Base-by-base conservation (phyloP, 2,797 vertebrate species). In the Sebastes oblongus region DNA sequence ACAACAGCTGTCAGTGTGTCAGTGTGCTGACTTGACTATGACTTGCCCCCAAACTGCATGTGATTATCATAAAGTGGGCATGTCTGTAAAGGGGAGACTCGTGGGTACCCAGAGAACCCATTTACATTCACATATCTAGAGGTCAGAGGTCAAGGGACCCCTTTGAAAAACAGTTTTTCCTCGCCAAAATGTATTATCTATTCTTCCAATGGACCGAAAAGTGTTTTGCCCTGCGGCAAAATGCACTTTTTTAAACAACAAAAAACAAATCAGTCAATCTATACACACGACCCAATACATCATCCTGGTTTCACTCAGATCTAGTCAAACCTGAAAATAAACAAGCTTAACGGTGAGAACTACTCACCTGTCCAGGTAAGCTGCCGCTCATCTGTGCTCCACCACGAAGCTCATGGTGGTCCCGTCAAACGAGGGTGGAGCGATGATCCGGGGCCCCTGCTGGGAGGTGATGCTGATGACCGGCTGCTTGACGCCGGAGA, bases 351-450 rank as follows among this genome's bases (percentile, higher is more conserved):
- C 6, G 1, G 24, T 54, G 8, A 22, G 6, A 87, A 18, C 2
- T 4, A 84, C 93, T 93, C 86, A 94, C 93, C 73, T 86, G 78
- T 80, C 50, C 18, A 68, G 34, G 36, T 54, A 27, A 74, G 66
- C 64, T 30, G 55, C 62, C 0, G 3, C 24, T 97, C 94, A 98
- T 94, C 97, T 95, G 92, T 99, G 98, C 90, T 99, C 98, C 91
- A 99, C 97, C 92, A 99, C 97, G 6, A 99, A 99, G 90, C 98
- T 98, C 98, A 99, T 98, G 89, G 98, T 99, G 77, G 97, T 99
- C 81, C 98, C 97, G 0, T 99, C 98, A 3, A 99, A 99, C 1
- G 97, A 98, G 5, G 98, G 97, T 0, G 98, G 97, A 0, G 98
- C 97, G 0, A 99, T 95, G 89, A 99, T 97, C 34, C 97, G 92